phyloP scores from a whole-genome alignment of 2,888 invertebrate genomes.

The Polydrusus tereticollis region DNA sequence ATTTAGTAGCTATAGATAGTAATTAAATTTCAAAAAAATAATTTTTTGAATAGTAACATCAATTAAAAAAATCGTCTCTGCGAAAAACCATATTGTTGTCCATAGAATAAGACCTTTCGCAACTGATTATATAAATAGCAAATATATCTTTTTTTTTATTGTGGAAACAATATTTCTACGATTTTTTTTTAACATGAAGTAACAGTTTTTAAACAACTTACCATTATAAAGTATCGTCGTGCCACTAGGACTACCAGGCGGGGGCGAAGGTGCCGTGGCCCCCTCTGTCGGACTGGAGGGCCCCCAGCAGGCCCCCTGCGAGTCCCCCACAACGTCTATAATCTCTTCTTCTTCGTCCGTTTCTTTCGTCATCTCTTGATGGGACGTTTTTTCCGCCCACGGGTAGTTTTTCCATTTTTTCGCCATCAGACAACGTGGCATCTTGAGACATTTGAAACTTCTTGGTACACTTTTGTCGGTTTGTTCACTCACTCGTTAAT shows the following conservation, averaged over 20 bases:
- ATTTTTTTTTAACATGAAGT: no score
- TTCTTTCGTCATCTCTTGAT: slow-evolving; percentile 6
- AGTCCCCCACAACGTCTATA: slow-evolving; percentile 85
- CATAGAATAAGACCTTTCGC: no score
- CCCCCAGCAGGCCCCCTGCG: slow-evolving; percentile 72
- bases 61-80: no score
- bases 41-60: no score
- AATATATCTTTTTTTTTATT: no score
- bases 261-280: slow-evolving; percentile 81
- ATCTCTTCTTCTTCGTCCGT: slow-evolving; percentile 80
- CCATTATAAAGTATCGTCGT: slow-evolving; percentile 84
- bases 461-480: slow-evolving; percentile 18
- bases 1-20: no score
- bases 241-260: slow-evolving; percentile 76
- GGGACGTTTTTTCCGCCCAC: slow-evolving; percentile 74
- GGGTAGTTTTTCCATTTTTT: slow-evolving; percentile 94
- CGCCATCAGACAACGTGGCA: slow-evolving; percentile 96
- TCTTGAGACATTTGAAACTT: slow-evolving; percentile 61
- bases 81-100: no score
- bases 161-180: no score
- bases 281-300: slow-evolving; percentile 83
- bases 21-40: no score
- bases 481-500: slow-evolving; percentile 10
- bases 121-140: no score
- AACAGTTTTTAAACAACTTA: no score